Conservation (phyloP, 2,797 vertebrate species). For the Darevskia mixta region DNA sequence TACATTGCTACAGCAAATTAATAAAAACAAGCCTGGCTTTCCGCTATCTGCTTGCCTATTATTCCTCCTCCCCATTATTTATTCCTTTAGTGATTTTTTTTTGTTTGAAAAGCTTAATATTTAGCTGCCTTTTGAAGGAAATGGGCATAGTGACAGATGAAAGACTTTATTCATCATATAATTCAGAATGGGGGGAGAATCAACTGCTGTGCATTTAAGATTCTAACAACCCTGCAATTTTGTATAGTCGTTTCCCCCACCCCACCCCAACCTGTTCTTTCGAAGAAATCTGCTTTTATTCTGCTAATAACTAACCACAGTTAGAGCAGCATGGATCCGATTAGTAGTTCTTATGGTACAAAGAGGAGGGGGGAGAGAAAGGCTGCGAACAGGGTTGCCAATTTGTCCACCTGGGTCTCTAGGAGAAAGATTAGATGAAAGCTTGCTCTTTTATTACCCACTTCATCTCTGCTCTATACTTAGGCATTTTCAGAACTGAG, state of each 20-base stretch:
- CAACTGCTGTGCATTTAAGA: slow-evolving; percentile 84
- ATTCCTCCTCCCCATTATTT: slow-evolving; percentile 79
- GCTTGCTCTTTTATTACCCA: slow-evolving; percentile 72
- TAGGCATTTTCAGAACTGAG: slow-evolving; percentile 71
- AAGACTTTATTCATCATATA: slow-evolving; percentile 79
- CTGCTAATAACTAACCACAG: slow-evolving; percentile 84
- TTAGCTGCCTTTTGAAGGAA: slow-evolving; percentile 81
- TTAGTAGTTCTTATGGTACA: slow-evolving; percentile 83
- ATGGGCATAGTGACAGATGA: slow-evolving; percentile 81
- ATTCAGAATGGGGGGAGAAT: slow-evolving; percentile 79
- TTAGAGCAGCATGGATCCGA: slow-evolving; percentile 86
- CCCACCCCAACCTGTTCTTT: slow-evolving; percentile 79
- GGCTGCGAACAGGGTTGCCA: slow-evolving; percentile 79
- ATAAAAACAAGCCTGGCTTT: slow-evolving; percentile 80
- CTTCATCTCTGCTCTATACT: slow-evolving; percentile 50
- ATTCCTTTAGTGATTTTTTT: slow-evolving; percentile 72
- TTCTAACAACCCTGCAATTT: slow-evolving; percentile 86
- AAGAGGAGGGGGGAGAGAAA: slow-evolving; percentile 64
- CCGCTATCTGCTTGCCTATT: slow-evolving; percentile 65
- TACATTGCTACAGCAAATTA: slow-evolving; percentile 77
- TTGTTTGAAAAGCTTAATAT: slow-evolving; percentile 80
- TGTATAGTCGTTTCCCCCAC: slow-evolving; percentile 74
- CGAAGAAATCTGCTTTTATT: slow-evolving; percentile 86
- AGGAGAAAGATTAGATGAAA: slow-evolving; percentile 80
- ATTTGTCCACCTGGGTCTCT: slow-evolving; percentile 83